Conservation (phyloP, 2,888 invertebrate genomes). For the Eupithecia subumbrata region DNA sequence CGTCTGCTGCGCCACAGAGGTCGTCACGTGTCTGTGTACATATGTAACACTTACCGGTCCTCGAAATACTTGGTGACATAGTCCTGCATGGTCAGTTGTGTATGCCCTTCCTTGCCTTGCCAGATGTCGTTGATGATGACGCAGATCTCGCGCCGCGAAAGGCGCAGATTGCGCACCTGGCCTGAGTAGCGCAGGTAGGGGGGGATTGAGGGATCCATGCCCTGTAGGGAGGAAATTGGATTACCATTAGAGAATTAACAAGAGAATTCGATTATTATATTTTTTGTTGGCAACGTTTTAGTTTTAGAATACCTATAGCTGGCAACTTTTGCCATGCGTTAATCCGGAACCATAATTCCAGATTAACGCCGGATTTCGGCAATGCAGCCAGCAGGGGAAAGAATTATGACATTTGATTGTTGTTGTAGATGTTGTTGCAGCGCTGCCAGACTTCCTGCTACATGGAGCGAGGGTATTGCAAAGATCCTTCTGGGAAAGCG, state of each 20-base stretch:
- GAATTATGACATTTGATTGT: too few species aligned
- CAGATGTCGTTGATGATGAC: constrained; percentile 80
- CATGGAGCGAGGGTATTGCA: neutral
- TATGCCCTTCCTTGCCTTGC: constrained; percentile 62
- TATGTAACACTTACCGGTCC: constrained; percentile 60
- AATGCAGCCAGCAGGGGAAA: too few species aligned
- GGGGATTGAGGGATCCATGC: constrained; percentile 72
- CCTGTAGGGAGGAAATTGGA: constrained; percentile 48
- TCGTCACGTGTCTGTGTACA: neutral
- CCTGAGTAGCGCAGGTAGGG: constrained; percentile 76
- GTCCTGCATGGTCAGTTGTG: constrained; percentile 69
- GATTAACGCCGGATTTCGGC: too few species aligned
- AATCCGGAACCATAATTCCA: too few species aligned
- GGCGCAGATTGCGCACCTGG: constrained; percentile 75
- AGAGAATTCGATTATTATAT: too few species aligned
- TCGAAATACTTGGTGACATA: constrained; percentile 77
- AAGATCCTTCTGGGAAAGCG: neutral
- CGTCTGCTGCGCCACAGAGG: too few species aligned
- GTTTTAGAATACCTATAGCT: too few species aligned
- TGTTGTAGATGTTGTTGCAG: neutral
- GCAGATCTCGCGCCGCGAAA: constrained; percentile 77
- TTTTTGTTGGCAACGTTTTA: too few species aligned
- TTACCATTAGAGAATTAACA: neutral
- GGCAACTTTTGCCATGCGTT: too few species aligned
- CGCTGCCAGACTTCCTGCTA: neutral